Evolutionary conservation across 2,888 invertebrate species (phyloP).

Genomic region (Psylliodes chrysocephalus): DNA sequence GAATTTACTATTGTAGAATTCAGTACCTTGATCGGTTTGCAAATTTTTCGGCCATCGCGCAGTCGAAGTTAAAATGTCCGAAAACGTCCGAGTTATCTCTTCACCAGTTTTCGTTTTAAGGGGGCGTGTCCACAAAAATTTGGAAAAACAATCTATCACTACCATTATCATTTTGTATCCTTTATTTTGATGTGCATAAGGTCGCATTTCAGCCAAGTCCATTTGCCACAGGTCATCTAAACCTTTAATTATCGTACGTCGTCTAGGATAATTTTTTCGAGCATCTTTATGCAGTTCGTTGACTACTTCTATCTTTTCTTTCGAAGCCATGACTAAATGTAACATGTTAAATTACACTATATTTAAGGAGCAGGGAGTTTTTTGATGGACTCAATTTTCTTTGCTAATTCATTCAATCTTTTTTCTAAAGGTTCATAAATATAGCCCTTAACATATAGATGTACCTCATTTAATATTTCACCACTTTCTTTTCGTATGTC

Average conservation of each 20-base stretch:
- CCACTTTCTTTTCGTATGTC: too few species aligned
- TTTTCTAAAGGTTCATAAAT: too few species aligned
- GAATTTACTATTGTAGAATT: constrained; percentile 50
- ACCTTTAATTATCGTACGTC: constrained; percentile 56
- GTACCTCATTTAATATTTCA: too few species aligned
- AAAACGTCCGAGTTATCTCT: not conserved
- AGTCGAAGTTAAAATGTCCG: not conserved
- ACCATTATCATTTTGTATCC: constrained; percentile 53
- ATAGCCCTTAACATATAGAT: too few species aligned
- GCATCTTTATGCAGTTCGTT: too few species aligned
- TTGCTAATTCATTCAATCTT: too few species aligned
- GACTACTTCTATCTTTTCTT: too few species aligned
- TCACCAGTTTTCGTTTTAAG: constrained; percentile 43
- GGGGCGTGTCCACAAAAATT: constrained; percentile 56
- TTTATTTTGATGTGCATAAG: constrained; percentile 52
- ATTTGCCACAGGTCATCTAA: constrained; percentile 61
- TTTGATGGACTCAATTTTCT: too few species aligned
- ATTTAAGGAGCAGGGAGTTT: too few species aligned
- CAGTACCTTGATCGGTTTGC: constrained; percentile 45
- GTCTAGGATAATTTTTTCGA: constrained; percentile 56
- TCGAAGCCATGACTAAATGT: too few species aligned
- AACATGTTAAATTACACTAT: too few species aligned
- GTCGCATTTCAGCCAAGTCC: constrained; percentile 58
- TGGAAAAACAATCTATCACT: constrained; percentile 57
- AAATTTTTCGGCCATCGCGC: constrained; percentile 28